These are phyloP conservation scores for Nephrotoma guestfalica DNA, from an alignment of 2,888 invertebrate species.

Conservation along the genomic window DNA sequence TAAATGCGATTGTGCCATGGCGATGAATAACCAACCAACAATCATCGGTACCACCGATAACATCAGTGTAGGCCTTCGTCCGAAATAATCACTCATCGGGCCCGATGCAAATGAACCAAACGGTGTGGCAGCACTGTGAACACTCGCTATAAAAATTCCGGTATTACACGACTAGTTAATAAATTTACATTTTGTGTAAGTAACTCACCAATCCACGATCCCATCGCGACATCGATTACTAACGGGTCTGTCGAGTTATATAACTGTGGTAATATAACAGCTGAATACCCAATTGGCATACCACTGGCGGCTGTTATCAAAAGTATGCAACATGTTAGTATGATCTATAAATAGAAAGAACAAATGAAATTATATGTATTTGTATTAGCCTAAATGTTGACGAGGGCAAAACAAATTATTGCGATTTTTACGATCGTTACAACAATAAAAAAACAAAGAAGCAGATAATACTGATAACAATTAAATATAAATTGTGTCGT, in stretches of 20 bases:
- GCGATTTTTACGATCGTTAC: neutral
- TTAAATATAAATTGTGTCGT: neutral
- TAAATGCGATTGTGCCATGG: constrained; percentile 40
- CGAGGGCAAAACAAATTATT: neutral
- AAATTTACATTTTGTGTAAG: neutral
- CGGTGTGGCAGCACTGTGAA: constrained; percentile 55
- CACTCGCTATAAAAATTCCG: constrained; percentile 38
- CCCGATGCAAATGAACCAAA: constrained; percentile 58
- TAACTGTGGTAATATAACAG: constrained; percentile 58
- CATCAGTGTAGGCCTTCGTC: constrained; percentile 49
- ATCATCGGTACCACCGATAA: constrained; percentile 48
- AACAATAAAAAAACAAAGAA: no score
- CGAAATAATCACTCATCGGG: constrained; percentile 52
- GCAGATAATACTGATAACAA: neutral
- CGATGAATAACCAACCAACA: constrained; percentile 52
- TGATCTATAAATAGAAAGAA: constrained; percentile 36
- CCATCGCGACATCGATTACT: constrained; percentile 53
- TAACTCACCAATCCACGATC: constrained; percentile 52
- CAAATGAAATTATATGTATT: neutral
- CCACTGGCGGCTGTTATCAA: constrained; percentile 58
- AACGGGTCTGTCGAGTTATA: constrained; percentile 42
- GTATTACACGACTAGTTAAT: neutral
- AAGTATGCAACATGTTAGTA: constrained; percentile 55
- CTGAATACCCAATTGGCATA: constrained; percentile 63
- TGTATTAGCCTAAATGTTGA: neutral